A percentile compares a stretch with the other conserved stretches of the same genome.
These are phyloP conservation scores for Zosterops pallidus DNA, from an alignment of 2,113 vertebrate genomes.

Conservation along the genomic window DNA sequence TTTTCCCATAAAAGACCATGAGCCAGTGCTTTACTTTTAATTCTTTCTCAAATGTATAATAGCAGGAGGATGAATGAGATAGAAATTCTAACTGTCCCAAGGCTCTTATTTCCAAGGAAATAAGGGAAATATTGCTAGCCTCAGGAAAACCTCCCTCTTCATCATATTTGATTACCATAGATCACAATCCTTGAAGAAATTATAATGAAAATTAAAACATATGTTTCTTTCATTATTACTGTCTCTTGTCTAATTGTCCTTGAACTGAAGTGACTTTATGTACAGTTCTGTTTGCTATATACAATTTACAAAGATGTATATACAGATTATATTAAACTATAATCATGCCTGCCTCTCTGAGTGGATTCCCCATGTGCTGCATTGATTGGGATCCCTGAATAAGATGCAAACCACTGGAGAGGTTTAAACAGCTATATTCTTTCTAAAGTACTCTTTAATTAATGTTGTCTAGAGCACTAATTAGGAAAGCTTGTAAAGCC, in stretches of 20 bases:
- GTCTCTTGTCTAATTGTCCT: background rate
- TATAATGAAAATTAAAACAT: background rate
- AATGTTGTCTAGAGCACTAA: constrained; percentile 59
- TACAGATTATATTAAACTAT: background rate
- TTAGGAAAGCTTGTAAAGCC: constrained; percentile 59
- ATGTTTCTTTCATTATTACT: background rate
- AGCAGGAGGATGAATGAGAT: background rate
- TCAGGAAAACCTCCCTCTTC: background rate
- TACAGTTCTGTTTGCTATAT: background rate
- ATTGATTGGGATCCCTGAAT: constrained; percentile 38
- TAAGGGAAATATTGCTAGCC: background rate
- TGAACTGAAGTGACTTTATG: constrained; percentile 2
- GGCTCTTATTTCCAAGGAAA: background rate
- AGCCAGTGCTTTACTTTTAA: background rate
- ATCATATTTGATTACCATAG: background rate
- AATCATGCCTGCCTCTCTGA: background rate
- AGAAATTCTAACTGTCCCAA: background rate
- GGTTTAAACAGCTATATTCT: constrained; percentile 46
- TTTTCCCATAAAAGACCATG: background rate
- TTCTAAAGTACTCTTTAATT: constrained; percentile 62
- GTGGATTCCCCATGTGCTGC: constrained; percentile 24
- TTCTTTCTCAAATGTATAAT: background rate
- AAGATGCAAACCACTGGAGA: constrained; percentile 39
- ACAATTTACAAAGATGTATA: background rate
- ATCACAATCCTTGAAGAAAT: background rate